A percentile compares a stretch with the other conserved stretches of the same genome.
These are phyloP conservation scores for Serinus canaria DNA, from an alignment of 2,113 vertebrate genomes.

Conservation along the genomic window DNA sequence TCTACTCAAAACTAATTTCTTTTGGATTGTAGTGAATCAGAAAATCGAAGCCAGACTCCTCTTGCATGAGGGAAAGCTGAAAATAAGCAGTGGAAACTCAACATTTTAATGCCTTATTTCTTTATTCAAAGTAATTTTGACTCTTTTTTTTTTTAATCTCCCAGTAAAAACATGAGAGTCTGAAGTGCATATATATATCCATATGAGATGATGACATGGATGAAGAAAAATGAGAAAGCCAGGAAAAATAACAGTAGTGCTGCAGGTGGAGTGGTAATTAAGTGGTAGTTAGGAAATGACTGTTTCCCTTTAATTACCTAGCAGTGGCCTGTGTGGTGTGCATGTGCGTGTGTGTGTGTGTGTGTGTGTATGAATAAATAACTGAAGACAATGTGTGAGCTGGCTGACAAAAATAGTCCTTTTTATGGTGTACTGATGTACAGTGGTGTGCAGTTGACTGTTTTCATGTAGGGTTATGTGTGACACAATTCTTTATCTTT, in stretches of 20 bases:
- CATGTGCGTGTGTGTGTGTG: too few relatives aligned
- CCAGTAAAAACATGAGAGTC: not conserved
- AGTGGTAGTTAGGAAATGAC: not conserved
- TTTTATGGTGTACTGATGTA: not conserved
- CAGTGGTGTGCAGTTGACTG: not conserved
- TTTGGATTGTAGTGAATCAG: not conserved
- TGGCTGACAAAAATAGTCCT: not conserved
- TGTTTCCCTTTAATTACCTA: not conserved
- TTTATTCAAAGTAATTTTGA: not conserved
- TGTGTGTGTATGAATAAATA: not conserved
- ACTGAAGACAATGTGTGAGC: not conserved
- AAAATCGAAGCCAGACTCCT: not conserved
- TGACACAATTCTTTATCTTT: not conserved
- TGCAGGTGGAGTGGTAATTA: not conserved
- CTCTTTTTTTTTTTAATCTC: not conserved
- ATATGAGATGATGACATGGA: not conserved
- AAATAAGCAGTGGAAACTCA: not conserved
- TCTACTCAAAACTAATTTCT: not conserved
- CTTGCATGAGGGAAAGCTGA: not conserved
- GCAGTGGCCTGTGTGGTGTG: not conserved
- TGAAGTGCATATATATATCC: not conserved
- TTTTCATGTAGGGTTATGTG: not conserved
- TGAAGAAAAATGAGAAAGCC: not conserved
- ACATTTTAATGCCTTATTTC: not conserved
- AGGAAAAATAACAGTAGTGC: not conserved